Conservation (phyloP, 2,888 invertebrate species). For the Villa cingulata region DNA sequence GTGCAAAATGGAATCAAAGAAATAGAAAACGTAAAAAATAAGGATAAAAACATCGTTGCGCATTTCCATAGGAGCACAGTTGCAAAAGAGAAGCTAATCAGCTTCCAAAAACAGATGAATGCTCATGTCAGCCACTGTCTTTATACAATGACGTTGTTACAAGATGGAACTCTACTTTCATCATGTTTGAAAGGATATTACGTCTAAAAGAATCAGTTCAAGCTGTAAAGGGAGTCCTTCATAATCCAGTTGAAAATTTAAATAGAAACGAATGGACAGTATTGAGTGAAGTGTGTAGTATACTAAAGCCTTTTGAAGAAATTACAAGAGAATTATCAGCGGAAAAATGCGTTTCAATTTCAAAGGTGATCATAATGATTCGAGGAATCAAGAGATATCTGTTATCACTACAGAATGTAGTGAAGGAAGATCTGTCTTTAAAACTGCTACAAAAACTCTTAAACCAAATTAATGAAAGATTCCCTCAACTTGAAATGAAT, state of each 20-base stretch:
- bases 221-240: slow-evolving; percentile 14
- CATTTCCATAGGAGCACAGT: slow-evolving; percentile 4
- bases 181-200: slow-evolving; percentile 17
- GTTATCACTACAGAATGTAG: no score
- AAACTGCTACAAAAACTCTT: no score
- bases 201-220: slow-evolving; percentile 12
- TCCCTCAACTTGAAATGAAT: no score
- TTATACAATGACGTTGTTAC: slow-evolving; percentile 18
- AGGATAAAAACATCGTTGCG: slow-evolving; percentile 3
- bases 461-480: no score
- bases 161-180: slow-evolving; percentile 18
- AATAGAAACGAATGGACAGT: slow-evolving; percentile 14
- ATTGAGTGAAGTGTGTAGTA: slow-evolving; percentile 6
- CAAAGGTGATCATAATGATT: no score
- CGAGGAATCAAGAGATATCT: no score
- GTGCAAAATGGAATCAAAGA: slow-evolving; percentile 8
- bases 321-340: no score
- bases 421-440: no score
- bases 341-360: no score
- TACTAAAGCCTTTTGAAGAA: slow-evolving; percentile 16
- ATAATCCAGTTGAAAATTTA: slow-evolving; percentile 12
- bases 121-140: slow-evolving; percentile 14
- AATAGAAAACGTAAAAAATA: slow-evolving; percentile 2
- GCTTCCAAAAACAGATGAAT: neutral
- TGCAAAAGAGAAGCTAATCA: neutral